Percentiles rank a stretch among this genome's conserved stretches.
Evolutionary conservation across 2,888 invertebrate genomes (phyloP).

Genomic region (Spisula solida): DNA sequence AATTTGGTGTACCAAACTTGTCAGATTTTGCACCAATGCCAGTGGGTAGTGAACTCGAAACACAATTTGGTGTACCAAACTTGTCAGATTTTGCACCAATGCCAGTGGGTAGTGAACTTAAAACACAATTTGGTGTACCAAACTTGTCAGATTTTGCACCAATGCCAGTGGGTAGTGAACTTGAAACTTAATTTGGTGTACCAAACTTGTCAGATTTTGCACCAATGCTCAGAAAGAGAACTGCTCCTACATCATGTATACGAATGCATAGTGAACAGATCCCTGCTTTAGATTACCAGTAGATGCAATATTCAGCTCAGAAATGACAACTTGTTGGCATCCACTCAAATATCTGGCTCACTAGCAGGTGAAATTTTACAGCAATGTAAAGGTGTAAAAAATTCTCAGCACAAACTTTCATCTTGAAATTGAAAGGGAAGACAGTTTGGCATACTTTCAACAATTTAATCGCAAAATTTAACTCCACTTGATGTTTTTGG

Average conservation of each 20-base stretch:
- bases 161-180: not conserved
- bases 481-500: not conserved
- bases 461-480: constrained; percentile 11
- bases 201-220: not conserved
- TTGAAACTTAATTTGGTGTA: not conserved
- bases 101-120: too few species aligned
- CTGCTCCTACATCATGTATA: not conserved
- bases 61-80: too few species aligned
- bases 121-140: too few species aligned
- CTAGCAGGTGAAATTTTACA: not conserved
- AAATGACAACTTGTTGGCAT: constrained; percentile 23
- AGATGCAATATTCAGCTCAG: not conserved
- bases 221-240: not conserved
- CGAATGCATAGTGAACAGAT: not conserved
- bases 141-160: not conserved
- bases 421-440: constrained; percentile 1
- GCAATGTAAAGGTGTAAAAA: not conserved
- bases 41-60: too few species aligned
- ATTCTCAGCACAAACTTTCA: not conserved
- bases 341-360: not conserved
- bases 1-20: too few species aligned
- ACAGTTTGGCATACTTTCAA: constrained; percentile 8
- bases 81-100: too few species aligned
- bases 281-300: not conserved
- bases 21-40: too few species aligned